These are phyloP conservation scores for Busseola fusca DNA, from an alignment of 2,888 invertebrate species.

Conservation along the genomic window DNA sequence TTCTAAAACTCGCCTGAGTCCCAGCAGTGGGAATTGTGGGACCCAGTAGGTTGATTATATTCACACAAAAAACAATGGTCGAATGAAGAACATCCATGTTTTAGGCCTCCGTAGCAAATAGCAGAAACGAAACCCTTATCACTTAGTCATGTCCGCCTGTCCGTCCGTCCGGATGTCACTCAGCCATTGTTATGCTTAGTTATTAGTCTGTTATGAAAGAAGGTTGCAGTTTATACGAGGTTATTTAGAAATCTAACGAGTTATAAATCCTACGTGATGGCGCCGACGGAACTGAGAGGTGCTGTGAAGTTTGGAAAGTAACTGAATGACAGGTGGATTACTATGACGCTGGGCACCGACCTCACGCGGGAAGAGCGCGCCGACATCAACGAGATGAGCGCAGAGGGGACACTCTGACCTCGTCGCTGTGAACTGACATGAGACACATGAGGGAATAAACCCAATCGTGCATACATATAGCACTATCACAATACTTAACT, in stretches of 20 bases:
- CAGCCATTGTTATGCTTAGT: background rate
- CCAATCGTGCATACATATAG: no score
- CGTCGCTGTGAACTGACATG: background rate
- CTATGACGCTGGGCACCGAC: background rate
- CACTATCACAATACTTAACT: no score
- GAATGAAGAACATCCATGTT: background rate
- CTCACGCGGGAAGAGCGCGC: background rate
- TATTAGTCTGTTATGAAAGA: background rate
- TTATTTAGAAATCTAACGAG: background rate
- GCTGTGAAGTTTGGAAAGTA: slow-evolving; percentile 17
- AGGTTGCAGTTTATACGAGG: background rate
- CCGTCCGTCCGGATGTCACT: background rate
- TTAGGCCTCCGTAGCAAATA: background rate
- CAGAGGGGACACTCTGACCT: slow-evolving; percentile 3
- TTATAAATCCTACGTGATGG: no score
- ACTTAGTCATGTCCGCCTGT: background rate
- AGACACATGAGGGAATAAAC: no score
- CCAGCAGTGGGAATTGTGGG: background rate
- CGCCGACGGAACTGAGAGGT: background rate
- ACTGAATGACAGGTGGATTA: slow-evolving; percentile 11
- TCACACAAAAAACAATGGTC: background rate
- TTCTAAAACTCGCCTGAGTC: background rate
- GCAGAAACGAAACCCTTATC: background rate
- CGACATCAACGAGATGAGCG: background rate
- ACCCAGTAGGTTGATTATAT: background rate